Evolutionary conservation across 1,140 invertebrate genomes (phyloP).

Genomic region (Trinorchestia longiramus): DNA sequence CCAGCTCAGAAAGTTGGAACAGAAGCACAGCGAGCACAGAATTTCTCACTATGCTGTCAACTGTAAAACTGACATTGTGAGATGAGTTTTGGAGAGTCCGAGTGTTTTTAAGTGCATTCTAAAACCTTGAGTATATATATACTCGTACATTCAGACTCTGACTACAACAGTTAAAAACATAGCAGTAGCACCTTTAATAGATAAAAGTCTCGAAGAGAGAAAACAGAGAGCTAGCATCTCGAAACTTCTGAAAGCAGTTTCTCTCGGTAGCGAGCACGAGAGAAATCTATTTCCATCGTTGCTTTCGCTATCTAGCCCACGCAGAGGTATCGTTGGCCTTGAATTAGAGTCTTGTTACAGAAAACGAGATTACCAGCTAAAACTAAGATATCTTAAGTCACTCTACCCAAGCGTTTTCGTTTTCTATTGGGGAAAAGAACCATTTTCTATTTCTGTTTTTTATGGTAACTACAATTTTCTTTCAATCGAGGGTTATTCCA

Average conservation of each 20-base stretch:
- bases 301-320: conserved; percentile 36
- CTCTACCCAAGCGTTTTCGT: background rate
- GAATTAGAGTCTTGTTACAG: background rate
- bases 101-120: background rate
- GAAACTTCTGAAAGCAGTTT: conserved; percentile 8
- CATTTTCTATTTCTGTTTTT: background rate
- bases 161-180: background rate
- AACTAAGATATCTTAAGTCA: background rate
- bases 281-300: background rate
- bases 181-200: background rate
- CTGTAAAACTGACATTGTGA: background rate
- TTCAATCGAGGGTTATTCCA: background rate
- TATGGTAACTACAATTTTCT: background rate
- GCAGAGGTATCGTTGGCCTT: conserved; percentile 18
- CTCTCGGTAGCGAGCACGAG: conserved; percentile 4
- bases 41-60: background rate
- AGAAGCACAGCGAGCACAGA: background rate
- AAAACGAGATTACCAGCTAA: background rate
- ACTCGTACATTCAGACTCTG: background rate
- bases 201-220: background rate
- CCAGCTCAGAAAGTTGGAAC: background rate
- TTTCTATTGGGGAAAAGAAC: background rate
- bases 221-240: background rate
- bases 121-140: background rate
- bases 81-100: background rate